Base-by-base conservation (phyloP, 2,888 invertebrate genomes). In the Sphinx pinastri region DNA sequence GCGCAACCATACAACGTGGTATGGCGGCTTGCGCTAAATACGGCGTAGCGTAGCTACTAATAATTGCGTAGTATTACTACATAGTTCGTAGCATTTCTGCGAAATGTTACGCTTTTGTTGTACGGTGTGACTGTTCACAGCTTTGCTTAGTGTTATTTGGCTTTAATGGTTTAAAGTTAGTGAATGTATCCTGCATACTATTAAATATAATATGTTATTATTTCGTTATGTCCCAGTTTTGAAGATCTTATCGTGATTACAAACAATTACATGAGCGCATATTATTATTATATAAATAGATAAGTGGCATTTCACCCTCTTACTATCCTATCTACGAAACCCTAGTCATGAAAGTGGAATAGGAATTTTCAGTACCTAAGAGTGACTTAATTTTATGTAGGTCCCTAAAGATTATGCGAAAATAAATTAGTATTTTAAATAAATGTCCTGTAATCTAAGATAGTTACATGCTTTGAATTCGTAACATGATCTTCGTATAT, bases 11-110 rank as follows among this genome's bases (percentile, higher is more conserved):
- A 57, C 47, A 60, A 63, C 63, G 63, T 47, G 60, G 38, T 47
- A 47, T 19, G 49, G 47, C 63, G 19, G 49, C 63, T 19, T 19
- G 47, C 63, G 19, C 49, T 63, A 63, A 63, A 63, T 63, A 63
- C 49, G 49, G 63, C 63, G 63, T 49, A 63, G 63, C 63, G 49
- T 47, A 49, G 63, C 63, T 63, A 63, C 49, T 63, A 63, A 63
- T 63, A 63, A 63, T 63, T 63, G 63, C 49, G 63, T 63, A 63
- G 47, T 19, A 63, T 19, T 25, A 19, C 63, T 49, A 63, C 19
- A 49, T 63, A 63, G 49, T 49, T 63, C 60, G 60, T 47, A 49
- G 47, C 49, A 47, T 63, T 63, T 63, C 63, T 47, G 6, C 45
- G 47, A 60, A 60, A 47, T 49, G 49, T 19, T 49, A 19, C 12